Percentiles rank a stretch among this genome's conserved stretches.
These are phyloP conservation scores for Agrochola lota DNA, from an alignment of 2,888 invertebrate species.

Conservation along the genomic window DNA sequence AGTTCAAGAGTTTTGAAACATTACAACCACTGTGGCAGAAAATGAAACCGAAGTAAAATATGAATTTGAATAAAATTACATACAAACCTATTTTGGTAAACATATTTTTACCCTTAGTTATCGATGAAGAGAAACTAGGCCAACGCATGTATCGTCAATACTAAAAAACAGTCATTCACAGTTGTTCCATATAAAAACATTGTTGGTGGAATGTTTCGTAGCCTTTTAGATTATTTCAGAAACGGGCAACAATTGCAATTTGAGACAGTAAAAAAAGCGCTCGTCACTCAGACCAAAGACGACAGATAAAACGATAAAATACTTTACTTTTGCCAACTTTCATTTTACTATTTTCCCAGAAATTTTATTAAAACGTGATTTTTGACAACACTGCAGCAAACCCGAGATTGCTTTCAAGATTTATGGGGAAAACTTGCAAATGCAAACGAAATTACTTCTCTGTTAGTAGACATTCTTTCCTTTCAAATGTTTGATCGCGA, in stretches of 20 bases:
- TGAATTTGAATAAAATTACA: background rate
- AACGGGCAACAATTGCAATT: background rate
- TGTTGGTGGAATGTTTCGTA: background rate
- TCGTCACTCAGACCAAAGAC: constrained; percentile 63
- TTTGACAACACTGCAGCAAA: constrained; percentile 72
- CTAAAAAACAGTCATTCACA: background rate
- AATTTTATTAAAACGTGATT: constrained; percentile 75
- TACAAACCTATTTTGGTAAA: background rate
- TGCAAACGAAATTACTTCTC: constrained; percentile 37
- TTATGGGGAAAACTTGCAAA: constrained; percentile 57
- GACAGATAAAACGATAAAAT: constrained; percentile 78
- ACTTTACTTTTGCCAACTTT: constrained; percentile 79
- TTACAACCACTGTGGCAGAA: background rate
- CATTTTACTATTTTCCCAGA: constrained; percentile 78
- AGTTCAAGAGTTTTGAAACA: background rate
- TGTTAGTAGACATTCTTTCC: constrained; percentile 26
- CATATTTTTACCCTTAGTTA: background rate
- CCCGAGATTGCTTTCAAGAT: constrained; percentile 62
- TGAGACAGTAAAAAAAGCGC: background rate
- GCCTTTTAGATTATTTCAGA: background rate
- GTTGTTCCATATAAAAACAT: background rate
- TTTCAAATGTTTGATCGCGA: constrained; percentile 1
- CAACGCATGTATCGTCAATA: too few relatives aligned
- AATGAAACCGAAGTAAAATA: background rate
- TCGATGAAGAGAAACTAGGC: background rate